phyloP scores from a whole-genome alignment of 2,888 invertebrate genomes.

The Cataglyphis cursor region DNA sequence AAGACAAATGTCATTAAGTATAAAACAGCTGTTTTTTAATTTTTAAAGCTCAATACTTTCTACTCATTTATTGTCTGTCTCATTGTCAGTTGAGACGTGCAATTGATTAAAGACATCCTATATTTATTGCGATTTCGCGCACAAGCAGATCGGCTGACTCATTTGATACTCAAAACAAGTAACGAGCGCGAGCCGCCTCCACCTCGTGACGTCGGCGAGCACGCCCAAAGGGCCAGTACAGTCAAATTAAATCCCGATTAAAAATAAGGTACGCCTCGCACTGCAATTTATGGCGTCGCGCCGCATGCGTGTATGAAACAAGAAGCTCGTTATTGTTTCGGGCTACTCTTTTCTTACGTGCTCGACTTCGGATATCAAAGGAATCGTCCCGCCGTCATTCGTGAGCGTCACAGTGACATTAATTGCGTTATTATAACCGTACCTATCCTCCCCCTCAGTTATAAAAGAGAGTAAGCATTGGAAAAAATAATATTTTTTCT shows the following conservation, averaged over 20 bases:
- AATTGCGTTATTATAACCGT: constrained; percentile 33
- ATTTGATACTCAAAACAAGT: constrained; percentile 54
- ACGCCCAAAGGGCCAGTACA: constrained; percentile 68
- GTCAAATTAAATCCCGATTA: constrained; percentile 76
- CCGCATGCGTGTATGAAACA: constrained; percentile 43
- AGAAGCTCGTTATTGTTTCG: constrained; percentile 67
- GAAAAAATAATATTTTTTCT: background rate
- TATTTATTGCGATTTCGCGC: constrained; percentile 48
- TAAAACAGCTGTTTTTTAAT: background rate
- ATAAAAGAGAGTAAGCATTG: background rate
- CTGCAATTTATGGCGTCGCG: constrained; percentile 62
- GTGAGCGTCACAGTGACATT: constrained; percentile 14
- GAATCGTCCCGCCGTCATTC: constrained; percentile 27
- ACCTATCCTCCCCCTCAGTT: background rate
- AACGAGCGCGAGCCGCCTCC: constrained; percentile 53
- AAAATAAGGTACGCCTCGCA: constrained; percentile 67
- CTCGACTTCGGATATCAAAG: constrained; percentile 47
- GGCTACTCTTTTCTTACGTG: constrained; percentile 60
- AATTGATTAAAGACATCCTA: constrained; percentile 15
- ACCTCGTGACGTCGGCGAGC: constrained; percentile 63
- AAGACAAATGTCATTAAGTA: background rate
- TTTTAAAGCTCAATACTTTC: background rate
- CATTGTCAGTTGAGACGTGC: background rate
- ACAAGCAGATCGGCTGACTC: constrained; percentile 41
- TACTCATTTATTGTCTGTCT: background rate